Percentiles rank a stretch among this genome's conserved stretches.
phyloP scores from a whole-genome alignment of 2,113 vertebrate genomes.

The Leiothrix lutea region DNA sequence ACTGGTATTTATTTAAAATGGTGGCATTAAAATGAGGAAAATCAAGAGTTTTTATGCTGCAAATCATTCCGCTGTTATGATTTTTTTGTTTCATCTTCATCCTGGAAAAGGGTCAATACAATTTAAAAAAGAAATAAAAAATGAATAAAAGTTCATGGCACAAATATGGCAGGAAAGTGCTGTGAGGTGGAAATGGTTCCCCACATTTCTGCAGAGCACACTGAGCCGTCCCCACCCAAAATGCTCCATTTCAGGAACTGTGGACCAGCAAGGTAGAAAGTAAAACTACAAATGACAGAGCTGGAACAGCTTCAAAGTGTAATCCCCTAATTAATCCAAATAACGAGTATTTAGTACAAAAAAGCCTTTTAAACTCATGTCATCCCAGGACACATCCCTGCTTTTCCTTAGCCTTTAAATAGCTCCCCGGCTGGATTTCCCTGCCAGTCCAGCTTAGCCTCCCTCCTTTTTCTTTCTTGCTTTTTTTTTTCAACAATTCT shows the following conservation, averaged over 20 bases:
- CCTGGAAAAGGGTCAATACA: not conserved
- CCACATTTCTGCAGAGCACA: not conserved
- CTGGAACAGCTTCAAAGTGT: not conserved
- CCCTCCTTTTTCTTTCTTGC: not conserved
- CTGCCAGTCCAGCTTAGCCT: not conserved
- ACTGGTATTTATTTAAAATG: not conserved
- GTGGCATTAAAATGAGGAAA: not conserved
- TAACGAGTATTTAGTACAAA: not conserved
- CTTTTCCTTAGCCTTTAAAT: not conserved
- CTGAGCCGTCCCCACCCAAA: not conserved
- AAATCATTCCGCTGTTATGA: not conserved
- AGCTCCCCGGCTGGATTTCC: not conserved
- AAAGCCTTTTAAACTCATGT: not conserved
- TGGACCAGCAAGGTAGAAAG: not conserved
- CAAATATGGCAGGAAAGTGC: not conserved
- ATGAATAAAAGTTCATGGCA: not conserved
- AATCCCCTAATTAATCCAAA: not conserved
- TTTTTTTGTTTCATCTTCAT: not conserved
- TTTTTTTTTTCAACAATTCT: not conserved
- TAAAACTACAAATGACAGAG: not conserved
- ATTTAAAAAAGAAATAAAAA: not conserved
- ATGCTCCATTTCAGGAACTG: not conserved
- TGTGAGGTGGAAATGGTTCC: not conserved
- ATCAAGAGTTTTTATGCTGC: not conserved
- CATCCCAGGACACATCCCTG: not conserved